Percentiles rank a stretch among this genome's conserved stretches.
Evolutionary conservation across 2,888 invertebrate genomes (phyloP).

Genomic region (Spatulosminthurus flaviceps): DNA sequence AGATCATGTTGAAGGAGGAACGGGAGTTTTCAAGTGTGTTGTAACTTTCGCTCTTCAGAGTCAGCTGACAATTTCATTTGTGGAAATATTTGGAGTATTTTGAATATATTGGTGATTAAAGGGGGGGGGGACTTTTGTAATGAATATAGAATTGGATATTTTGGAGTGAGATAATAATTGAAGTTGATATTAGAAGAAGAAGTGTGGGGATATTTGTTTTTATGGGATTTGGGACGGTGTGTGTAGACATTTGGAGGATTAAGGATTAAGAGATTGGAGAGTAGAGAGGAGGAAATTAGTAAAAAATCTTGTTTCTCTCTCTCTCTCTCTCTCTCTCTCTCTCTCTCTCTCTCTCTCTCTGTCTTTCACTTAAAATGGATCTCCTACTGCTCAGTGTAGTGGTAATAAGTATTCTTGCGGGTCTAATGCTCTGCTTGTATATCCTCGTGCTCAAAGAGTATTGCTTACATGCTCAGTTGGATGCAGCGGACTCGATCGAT

Average conservation of each 20-base stretch:
- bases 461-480: constrained; percentile 55
- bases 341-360: background rate
- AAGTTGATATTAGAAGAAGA: too few relatives aligned
- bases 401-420: constrained; percentile 62
- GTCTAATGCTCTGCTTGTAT: constrained; percentile 61
- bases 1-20: background rate
- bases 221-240: too few relatives aligned
- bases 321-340: too few relatives aligned
- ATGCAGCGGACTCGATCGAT: constrained; percentile 46
- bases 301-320: too few relatives aligned
- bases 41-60: background rate
- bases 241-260: too few relatives aligned
- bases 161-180: too few relatives aligned
- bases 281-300: too few relatives aligned
- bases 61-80: constrained; percentile 41
- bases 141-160: too few relatives aligned
- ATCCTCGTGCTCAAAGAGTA: constrained; percentile 61
- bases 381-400: constrained; percentile 61
- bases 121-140: background rate
- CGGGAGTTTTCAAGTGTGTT: background rate
- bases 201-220: too few relatives aligned
- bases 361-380: constrained; percentile 63
- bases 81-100: constrained; percentile 37
- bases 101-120: background rate
- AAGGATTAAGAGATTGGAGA: too few relatives aligned